Evolutionary conservation across 2,113 vertebrate genomes (phyloP).

Genomic region (Lagopus leucura): DNA sequence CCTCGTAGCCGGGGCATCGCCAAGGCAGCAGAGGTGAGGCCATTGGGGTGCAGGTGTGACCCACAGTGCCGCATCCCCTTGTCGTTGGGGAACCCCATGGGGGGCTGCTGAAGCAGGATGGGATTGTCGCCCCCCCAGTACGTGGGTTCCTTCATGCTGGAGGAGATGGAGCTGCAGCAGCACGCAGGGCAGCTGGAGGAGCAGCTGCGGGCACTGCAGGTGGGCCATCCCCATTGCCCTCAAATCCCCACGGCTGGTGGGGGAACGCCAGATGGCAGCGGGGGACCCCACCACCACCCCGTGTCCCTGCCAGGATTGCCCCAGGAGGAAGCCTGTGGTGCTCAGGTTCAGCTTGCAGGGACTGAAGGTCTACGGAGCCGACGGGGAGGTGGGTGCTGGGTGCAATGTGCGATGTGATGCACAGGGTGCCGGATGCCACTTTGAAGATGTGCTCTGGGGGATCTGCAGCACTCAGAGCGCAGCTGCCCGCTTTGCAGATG

Average conservation of each 20-base stretch:
- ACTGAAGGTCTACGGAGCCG: slow-evolving; percentile 90
- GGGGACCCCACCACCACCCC: background rate
- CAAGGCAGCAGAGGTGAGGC: slow-evolving; percentile 74
- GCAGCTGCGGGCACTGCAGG: slow-evolving; percentile 85
- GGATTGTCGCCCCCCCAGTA: slow-evolving; percentile 76
- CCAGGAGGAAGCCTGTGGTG: slow-evolving; percentile 79
- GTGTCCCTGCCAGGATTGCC: slow-evolving; percentile 76
- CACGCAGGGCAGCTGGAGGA: slow-evolving; percentile 81
- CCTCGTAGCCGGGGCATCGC: slow-evolving; percentile 62
- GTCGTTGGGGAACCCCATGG: accelerated
- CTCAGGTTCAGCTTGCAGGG: slow-evolving; percentile 92
- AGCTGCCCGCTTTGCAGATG: background rate
- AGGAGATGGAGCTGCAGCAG: slow-evolving; percentile 85
- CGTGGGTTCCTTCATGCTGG: slow-evolving; percentile 90
- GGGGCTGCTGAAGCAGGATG: background rate
- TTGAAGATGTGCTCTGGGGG: background rate
- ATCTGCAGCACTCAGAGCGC: background rate
- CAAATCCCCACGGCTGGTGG: background rate
- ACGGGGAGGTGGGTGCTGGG: slow-evolving; percentile 82
- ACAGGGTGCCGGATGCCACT: background rate
- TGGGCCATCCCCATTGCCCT: slow-evolving; percentile 11
- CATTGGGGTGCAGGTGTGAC: background rate
- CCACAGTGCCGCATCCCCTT: background rate
- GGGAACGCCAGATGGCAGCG: background rate
- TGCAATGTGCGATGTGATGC: background rate